Percentiles rank a stretch among this genome's conserved stretches.
phyloP scores from a whole-genome alignment of 1,140 invertebrate species.

The Drosophila kurseongensis region DNA sequence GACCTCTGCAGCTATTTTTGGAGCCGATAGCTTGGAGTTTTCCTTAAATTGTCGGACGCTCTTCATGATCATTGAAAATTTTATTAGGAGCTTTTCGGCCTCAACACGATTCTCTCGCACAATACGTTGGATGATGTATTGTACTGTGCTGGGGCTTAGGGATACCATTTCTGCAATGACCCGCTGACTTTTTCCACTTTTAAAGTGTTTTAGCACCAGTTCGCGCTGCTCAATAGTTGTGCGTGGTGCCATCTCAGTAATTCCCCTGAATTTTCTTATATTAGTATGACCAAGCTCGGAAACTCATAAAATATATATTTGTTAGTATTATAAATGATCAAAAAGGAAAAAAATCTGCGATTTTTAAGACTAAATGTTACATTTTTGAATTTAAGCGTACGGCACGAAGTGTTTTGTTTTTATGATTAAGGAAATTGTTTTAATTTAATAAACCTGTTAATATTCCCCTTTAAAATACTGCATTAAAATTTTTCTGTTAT shows the following conservation, averaged over 20 bases:
- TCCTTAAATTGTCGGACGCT: background rate
- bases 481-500: too few species aligned
- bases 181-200: background rate
- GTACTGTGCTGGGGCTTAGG: background rate
- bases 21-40: background rate
- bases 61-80: background rate
- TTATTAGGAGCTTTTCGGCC: background rate
- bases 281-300: background rate
- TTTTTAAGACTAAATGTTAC: too few species aligned
- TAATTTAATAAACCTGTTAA: too few species aligned
- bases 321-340: too few species aligned
- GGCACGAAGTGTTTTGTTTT: too few species aligned
- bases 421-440: too few species aligned
- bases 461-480: too few species aligned
- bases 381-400: too few species aligned
- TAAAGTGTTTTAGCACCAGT: background rate
- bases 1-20: background rate
- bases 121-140: background rate
- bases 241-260: background rate
- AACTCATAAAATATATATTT: background rate
- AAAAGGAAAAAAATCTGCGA: too few species aligned
- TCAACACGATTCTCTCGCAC: background rate
- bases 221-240: background rate
- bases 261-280: background rate
- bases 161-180: background rate